These are phyloP conservation scores for Mormyrops attenuatus DNA, from an alignment of 2,797 vertebrate species.

Conservation along the genomic window DNA sequence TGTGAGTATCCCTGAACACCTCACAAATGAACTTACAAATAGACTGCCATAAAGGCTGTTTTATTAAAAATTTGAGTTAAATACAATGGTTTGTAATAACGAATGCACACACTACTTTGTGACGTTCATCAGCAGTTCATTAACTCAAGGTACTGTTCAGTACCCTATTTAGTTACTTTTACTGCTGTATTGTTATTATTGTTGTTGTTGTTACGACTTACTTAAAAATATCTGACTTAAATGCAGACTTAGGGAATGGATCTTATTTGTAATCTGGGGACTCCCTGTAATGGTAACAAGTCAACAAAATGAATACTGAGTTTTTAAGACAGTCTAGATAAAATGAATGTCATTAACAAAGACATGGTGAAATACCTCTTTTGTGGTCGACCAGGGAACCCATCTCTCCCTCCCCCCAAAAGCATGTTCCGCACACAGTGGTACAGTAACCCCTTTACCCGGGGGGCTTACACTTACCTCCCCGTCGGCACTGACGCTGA, in stretches of 20 bases:
- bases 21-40: conserved; percentile 15
- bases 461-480: conserved; percentile 33
- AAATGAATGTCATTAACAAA: not conserved
- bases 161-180: not conserved
- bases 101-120: not conserved
- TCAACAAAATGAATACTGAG: not conserved
- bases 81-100: not conserved
- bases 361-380: not conserved
- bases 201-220: not conserved
- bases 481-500: conserved; percentile 33
- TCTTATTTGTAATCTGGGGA: not conserved
- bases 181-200: not conserved
- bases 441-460: conserved; percentile 32
- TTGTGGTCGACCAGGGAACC: conserved; percentile 24
- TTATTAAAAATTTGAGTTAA: not conserved
- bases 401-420: conserved; percentile 31
- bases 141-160: not conserved
- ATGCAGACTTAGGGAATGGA: not conserved
- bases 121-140: not conserved
- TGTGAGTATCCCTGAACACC: conserved; percentile 31
- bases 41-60: not conserved
- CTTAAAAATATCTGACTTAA: not conserved
- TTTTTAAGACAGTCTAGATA: not conserved
- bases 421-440: conserved; percentile 36
- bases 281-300: not conserved